phyloP scores from a whole-genome alignment of 2,888 invertebrate species.

The Apodemia mormo region DNA sequence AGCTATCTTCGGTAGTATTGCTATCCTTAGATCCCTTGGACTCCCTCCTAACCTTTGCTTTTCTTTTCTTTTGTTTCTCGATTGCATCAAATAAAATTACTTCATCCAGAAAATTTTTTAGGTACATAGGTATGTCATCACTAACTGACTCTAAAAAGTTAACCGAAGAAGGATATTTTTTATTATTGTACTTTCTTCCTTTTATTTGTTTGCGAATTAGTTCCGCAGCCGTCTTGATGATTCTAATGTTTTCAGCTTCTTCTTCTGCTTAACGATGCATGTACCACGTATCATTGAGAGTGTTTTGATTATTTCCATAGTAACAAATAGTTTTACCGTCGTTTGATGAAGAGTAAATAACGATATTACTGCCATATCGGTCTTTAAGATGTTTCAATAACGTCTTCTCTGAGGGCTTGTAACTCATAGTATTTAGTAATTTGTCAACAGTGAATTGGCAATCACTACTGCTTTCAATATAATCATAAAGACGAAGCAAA shows the following conservation, averaged over 20 bases:
- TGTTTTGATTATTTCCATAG: background rate
- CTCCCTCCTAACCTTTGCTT: too few species aligned
- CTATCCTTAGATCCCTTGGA: too few species aligned
- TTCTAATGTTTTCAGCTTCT: background rate
- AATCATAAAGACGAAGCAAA: background rate
- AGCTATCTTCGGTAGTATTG: too few species aligned
- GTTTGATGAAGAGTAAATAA: background rate
- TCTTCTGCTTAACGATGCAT: background rate
- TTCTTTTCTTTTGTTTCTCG: too few species aligned
- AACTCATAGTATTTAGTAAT: background rate
- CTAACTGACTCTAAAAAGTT: too few species aligned
- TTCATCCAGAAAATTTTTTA: too few species aligned
- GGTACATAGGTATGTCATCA: too few species aligned
- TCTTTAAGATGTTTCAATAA: background rate
- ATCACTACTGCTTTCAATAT: background rate
- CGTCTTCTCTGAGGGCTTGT: background rate
- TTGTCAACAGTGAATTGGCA: background rate
- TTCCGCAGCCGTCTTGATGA: background rate
- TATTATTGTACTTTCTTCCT: background rate
- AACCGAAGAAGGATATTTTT: background rate
- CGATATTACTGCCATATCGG: background rate
- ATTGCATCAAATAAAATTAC: too few species aligned
- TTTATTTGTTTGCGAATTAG: background rate
- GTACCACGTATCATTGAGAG: background rate
- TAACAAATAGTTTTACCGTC: background rate